Base-by-base conservation (phyloP, 2,113 vertebrate species). In the Nothoprocta pentlandii region DNA sequence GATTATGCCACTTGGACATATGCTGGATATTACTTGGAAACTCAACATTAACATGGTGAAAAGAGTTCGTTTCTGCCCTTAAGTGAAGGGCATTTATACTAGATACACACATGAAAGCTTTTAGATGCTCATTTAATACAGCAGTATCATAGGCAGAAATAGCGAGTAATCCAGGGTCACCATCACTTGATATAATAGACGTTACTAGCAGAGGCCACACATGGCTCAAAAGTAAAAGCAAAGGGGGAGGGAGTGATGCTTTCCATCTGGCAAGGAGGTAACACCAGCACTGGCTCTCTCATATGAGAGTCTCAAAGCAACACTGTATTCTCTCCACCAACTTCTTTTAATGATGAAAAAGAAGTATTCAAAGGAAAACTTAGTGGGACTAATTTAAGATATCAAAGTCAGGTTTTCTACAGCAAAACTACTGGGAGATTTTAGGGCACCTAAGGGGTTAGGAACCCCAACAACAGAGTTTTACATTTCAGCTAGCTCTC, bases 271-370 rank as follows among this genome's bases (percentile, higher is more conserved):
- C 53, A 80, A 34, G 34, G 10, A 49, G 80, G 49, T 23, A 44
- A 89, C 47, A 12, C 5, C 68, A 49, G 49, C 0, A 0, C 8
- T 19, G n/a, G 20, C 6, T 41, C 20, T 30, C 17, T 36, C 41
- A 1, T 2, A 26, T 54, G 36, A 49, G 47, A 47, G 22, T 36
- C 64, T 42, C 46, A 0, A 10, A 69, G 39, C 0, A 8, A 49
- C 64, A 28, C 12, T 2, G 75, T 44, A 11, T 54, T 15, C 82
- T 20, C 54, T n/a, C 49, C 19, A 4, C 12, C 6, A 5, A n/a
- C 36, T 46, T 71, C 7, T 21, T 0, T 0, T 8, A 11, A 51
- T 28, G 36, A 39, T 39, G 49, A 15, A 63, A 56, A 69, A 17
- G 2, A 26, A 91, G 32, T 44, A 0, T 1, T 51, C 83, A 9